phyloP scores from a whole-genome alignment of 2,888 invertebrate genomes.

The Gonocerus acuteangulatus region DNA sequence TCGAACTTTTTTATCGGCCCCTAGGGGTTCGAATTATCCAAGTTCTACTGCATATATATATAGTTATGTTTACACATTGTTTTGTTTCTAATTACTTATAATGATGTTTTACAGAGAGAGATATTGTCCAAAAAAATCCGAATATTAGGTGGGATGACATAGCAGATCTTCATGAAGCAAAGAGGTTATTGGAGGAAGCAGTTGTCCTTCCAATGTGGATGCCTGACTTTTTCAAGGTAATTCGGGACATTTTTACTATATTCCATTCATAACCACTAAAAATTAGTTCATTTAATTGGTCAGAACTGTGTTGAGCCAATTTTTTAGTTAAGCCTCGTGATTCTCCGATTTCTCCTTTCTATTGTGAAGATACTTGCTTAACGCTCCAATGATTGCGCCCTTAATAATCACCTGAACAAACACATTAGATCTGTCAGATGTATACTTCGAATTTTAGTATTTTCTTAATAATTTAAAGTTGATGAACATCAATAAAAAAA shows the following conservation, averaged over 20 bases:
- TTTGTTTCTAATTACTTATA: too few relatives aligned
- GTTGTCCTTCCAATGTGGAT: conserved; percentile 96
- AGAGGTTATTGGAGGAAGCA: conserved; percentile 87
- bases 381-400: too few relatives aligned
- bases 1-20: too few relatives aligned
- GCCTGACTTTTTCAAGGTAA: conserved; percentile 94
- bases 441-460: too few relatives aligned
- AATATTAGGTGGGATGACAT: conserved; percentile 94
- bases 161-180: conserved; percentile 81
- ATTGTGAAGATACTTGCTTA: neutral
- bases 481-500: too few relatives aligned
- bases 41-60: too few relatives aligned
- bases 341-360: neutral
- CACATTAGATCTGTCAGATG: too few relatives aligned
- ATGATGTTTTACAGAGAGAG: conserved; percentile 71
- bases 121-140: conserved; percentile 94
- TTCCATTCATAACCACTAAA: too few relatives aligned
- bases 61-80: too few relatives aligned
- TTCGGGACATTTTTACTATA: conserved; percentile 12
- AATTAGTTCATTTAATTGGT: neutral
- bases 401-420: too few relatives aligned
- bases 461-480: too few relatives aligned
- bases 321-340: neutral
- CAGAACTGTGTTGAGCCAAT: neutral
- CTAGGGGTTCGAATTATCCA: too few relatives aligned